Evolutionary conservation across 2,888 invertebrate species (phyloP), one percentile per base, ranked within the genome.

Genomic region (Rosalia funebris): DNA sequence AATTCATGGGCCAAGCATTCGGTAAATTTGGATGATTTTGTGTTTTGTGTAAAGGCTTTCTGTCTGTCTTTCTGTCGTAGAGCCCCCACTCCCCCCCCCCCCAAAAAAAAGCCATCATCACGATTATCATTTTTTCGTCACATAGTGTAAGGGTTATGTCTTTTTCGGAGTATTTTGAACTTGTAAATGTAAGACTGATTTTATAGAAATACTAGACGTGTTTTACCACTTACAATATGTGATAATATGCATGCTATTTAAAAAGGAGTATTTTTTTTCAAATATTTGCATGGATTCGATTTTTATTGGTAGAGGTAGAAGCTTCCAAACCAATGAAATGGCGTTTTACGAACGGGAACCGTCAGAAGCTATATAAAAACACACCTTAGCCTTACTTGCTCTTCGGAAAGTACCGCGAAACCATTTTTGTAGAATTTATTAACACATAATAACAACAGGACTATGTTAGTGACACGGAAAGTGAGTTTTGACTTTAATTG

Each of bases 11-110:
- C 73, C 72, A 69, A 75, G 72, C 71, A 75, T 77, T 79, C 77
- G 80, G 80, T 80, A 80, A 80, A 72, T 77, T 75, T 70, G 64
- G 65, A 70, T 66, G 65, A 67, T 60, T 76, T 67, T 75, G 71
- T 74, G 72, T 73, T 72, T 75, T 76, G 69, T 76, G 76, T 77
- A 71, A 73, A 68, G 73, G 75, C 75, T 77, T 77, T 77, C 77
- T 79, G 78, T 79, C 79, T 79, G 79, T 79, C 79, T 79, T 77
- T 79, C 78, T 77, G 75, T 76, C 73, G 70, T 78, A 77, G 76
- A 74, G 31, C 31, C 3, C 44, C 60, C 52, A n/a, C 46, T 57
- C 48, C 55, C 42, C 39, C 57, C 46, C 12, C 44, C 17, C 12
- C 10, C 12, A 14, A 55, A 46, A 39, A 37, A 25, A 39, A 46